Base-by-base conservation (phyloP, 1,140 invertebrate species). In the Zaprionus africanus region DNA sequence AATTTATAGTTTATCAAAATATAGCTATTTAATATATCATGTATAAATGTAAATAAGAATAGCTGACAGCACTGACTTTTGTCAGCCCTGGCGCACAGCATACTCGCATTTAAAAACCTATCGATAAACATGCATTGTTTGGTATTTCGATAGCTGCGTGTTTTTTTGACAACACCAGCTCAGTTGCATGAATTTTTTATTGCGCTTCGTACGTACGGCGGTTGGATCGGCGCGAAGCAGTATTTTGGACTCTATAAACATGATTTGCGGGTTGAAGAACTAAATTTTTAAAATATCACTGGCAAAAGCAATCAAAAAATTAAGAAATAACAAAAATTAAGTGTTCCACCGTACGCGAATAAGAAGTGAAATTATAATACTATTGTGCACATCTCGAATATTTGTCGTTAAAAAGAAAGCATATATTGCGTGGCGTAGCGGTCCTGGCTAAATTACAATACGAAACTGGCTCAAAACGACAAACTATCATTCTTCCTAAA, bases 391-490 rank as follows among this genome's bases (percentile, higher is more conserved):
- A 38, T 71, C 31, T 9, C 15, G 5, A 17, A 19, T 34, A n/a
- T n/a, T n/a, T n/a, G n/a, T n/a, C 17, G 24, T 34, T 28, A 46
- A 17, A 46, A 31, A 49, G 22, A 58, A 75, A 65, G 6, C 26
- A 36, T 49, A n/a, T 15, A 61, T 24, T 54, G 19, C 2, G 31
- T 46, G 26, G 11, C 13, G 28, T 15, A 17, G 62, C 38, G 41
- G 17, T 46, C 62, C 61, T 58, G 38, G n/a, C 34, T 57, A 59
- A 58, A 70, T 53, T 41, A 46, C n/a, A 76, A 41, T 28, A 75
- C 24, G 46, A 79, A 90, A 90, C 87, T 81, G 86, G 79, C 76
- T 58, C 78, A 81, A 70, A 90, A 82, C 70, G 85, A 90, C 34
- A 90, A 90, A 54, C 43, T 79, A 53, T 69, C 76, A 41, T 75